These are phyloP conservation scores for Ectobius pallidus DNA, from an alignment of 2,888 invertebrate genomes.

Conservation along the genomic window DNA sequence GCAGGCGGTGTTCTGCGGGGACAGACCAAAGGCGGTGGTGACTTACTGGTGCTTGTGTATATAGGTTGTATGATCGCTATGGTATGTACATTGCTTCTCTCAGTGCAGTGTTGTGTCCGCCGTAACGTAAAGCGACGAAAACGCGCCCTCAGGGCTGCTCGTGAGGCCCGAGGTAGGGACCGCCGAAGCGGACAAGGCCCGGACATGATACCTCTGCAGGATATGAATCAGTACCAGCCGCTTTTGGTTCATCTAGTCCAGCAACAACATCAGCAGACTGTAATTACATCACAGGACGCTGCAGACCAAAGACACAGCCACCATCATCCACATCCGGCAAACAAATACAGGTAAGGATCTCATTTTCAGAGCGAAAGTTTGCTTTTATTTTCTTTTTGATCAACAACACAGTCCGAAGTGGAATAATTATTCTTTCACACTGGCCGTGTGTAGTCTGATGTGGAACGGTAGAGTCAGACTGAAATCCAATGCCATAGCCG, in stretches of 20 bases:
- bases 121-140: slow-evolving; percentile 53
- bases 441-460: too few species aligned
- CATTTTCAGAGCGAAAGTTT: too few species aligned
- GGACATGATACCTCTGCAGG: slow-evolving; percentile 34
- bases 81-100: slow-evolving; percentile 66
- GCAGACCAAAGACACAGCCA: slow-evolving; percentile 30
- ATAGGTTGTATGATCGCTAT: slow-evolving; percentile 68
- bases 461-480: too few species aligned
- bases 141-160: slow-evolving; percentile 50
- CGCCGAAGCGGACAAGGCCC: slow-evolving; percentile 5
- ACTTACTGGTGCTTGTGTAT: slow-evolving; percentile 69
- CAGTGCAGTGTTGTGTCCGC: slow-evolving; percentile 68
- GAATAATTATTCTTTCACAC: too few species aligned
- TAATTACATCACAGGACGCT: slow-evolving; percentile 14
- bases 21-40: slow-evolving; percentile 66
- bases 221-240: slow-evolving; percentile 39
- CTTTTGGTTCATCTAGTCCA: slow-evolving; percentile 36
- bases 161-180: slow-evolving; percentile 1
- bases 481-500: too few species aligned
- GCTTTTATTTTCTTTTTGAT: too few species aligned
- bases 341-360: too few species aligned
- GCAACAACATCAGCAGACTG: slow-evolving; percentile 23
- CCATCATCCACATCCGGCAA: too few species aligned
- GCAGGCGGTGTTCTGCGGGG: slow-evolving; percentile 68
- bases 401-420: too few species aligned